phyloP scores from a whole-genome alignment of 2,797 vertebrate species.

The Caiman crocodilus region DNA sequence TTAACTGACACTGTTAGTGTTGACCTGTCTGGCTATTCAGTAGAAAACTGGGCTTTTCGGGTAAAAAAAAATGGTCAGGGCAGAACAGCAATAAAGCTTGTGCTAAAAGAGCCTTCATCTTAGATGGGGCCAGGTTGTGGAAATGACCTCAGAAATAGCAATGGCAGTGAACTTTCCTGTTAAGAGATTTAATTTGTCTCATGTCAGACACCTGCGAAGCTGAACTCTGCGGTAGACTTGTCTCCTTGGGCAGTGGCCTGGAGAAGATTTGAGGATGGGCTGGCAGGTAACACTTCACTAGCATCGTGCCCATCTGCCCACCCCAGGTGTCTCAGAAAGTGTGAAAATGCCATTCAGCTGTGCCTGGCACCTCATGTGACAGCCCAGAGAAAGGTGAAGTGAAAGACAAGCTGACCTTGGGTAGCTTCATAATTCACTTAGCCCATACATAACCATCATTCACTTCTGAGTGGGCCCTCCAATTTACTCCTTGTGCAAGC shows the following conservation, averaged over 20 bases:
- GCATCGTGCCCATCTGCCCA: neutral
- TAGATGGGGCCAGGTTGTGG: neutral
- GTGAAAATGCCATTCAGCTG: rapidly evolving
- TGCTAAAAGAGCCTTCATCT: neutral
- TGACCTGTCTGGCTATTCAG: neutral
- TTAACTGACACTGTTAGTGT: neutral
- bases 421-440: neutral
- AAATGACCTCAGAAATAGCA: neutral
- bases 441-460: neutral
- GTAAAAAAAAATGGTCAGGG: neutral
- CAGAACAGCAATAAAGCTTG: neutral
- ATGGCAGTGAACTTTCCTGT: neutral
- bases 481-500: neutral
- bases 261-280: neutral
- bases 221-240: neutral
- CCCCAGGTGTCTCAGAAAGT: rapidly evolving
- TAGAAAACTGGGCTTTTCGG: neutral
- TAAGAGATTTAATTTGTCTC: neutral
- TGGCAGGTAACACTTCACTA: neutral
- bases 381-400: neutral
- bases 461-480: neutral
- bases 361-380: neutral
- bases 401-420: neutral
- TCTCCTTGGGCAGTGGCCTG: neutral
- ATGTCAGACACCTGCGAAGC: neutral